These are phyloP conservation scores for Theonella swinhoei DNA, from an alignment of 37 sponge, comb jelly and placozoan species.

Conservation along the genomic window DNA sequence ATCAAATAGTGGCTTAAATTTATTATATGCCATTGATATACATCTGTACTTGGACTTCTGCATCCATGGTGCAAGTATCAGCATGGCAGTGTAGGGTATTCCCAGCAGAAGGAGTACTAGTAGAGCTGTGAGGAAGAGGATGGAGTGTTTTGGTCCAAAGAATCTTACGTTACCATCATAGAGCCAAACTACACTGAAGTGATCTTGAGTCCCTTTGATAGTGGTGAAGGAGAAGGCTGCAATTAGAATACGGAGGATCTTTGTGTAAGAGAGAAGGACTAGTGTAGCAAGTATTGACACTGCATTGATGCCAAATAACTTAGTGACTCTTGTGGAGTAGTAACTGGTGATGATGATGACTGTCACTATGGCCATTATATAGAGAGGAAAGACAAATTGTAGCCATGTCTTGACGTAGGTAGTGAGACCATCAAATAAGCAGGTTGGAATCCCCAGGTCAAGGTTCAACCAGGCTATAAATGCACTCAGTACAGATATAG, in stretches of 20 bases:
- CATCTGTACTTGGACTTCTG: not conserved
- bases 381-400: slow-evolving; percentile 28
- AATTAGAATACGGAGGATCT: not conserved
- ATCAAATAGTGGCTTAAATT: not conserved
- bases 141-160: not conserved
- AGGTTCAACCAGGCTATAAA: slow-evolving; percentile 29
- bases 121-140: not conserved
- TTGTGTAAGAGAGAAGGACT: slow-evolving; percentile 15
- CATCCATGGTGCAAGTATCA: not conserved
- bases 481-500: not conserved
- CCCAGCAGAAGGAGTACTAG: not conserved
- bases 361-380: not conserved
- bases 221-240: not conserved
- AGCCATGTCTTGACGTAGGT: slow-evolving; percentile 19
- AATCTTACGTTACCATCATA: slow-evolving; percentile 8
- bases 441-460: not conserved
- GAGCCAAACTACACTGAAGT: slow-evolving; percentile 5
- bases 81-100: not conserved
- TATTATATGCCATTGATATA: not conserved
- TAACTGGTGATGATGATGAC: not conserved
- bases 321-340: not conserved
- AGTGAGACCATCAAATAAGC: slow-evolving; percentile 4
- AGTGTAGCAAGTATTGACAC: slow-evolving; percentile 24
- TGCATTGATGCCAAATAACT: slow-evolving; percentile 6
- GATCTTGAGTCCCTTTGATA: not conserved